Conservation (phyloP, 64 coral and sea anemone genomes). For the Actinia equina region DNA sequence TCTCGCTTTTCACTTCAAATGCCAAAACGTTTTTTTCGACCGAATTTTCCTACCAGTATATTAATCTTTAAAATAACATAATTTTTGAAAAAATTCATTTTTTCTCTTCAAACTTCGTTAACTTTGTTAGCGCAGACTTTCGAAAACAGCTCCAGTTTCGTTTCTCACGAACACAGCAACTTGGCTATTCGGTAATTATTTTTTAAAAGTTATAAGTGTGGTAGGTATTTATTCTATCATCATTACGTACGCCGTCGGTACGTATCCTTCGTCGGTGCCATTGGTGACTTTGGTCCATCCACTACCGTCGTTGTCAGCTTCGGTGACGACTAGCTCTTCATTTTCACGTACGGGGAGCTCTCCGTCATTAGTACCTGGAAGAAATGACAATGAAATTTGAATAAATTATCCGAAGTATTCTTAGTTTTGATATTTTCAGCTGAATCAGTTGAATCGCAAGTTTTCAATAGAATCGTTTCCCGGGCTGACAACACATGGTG, state of each 20-base stretch:
- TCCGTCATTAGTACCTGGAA: conserved; percentile 81
- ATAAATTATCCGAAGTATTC: not conserved
- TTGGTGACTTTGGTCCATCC: conserved; percentile 91
- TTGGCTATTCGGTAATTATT: not conserved
- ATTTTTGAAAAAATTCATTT: not conserved
- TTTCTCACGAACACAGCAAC: not conserved
- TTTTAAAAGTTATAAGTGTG: not conserved
- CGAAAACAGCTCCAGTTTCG: not conserved
- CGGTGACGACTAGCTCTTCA: conserved; percentile 78
- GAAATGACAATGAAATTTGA: not conserved
- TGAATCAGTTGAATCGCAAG: too few species aligned
- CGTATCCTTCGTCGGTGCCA: conserved; percentile 80
- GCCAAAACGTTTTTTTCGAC: not conserved
- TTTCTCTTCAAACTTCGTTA: not conserved
- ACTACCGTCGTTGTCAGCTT: conserved; percentile 75
- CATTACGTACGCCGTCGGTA: conserved; percentile 68
- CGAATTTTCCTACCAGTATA: not conserved
- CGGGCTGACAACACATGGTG: too few species aligned
- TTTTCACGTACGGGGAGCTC: conserved; percentile 71
- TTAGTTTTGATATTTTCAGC: too few species aligned
- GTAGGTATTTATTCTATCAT: conserved; percentile 7
- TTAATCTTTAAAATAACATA: not conserved
- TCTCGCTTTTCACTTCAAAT: not conserved
- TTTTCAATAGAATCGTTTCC: too few species aligned
- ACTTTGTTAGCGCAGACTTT: not conserved